These are phyloP conservation scores for Rynchops niger DNA, from an alignment of 2,113 vertebrate genomes.

Conservation along the genomic window DNA sequence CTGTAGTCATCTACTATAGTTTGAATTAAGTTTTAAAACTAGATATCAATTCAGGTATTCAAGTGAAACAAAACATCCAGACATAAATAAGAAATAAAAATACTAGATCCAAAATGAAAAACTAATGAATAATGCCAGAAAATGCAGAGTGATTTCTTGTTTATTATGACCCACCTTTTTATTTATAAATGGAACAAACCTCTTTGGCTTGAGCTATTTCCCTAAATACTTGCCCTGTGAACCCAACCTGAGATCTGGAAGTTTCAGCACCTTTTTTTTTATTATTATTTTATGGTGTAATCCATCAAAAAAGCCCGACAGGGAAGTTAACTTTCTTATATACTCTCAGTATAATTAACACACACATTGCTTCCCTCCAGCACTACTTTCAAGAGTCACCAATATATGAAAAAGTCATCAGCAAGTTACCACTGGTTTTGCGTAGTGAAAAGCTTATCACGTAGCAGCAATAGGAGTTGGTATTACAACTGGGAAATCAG, in stretches of 20 bases:
- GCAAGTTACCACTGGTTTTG: not conserved
- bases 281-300: not conserved
- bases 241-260: not conserved
- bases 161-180: not conserved
- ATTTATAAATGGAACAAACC: not conserved
- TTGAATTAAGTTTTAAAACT: not conserved
- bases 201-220: not conserved
- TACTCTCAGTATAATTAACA: not conserved
- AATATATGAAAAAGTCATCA: not conserved
- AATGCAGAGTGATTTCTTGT: too few species aligned
- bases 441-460: not conserved
- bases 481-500: not conserved
- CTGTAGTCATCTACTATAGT: not conserved
- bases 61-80: not conserved
- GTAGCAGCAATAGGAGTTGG: not conserved
- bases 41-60: rapidly evolving
- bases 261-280: too few species aligned
- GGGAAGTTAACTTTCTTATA: not conserved
- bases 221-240: not conserved
- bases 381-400: not conserved
- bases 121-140: not conserved
- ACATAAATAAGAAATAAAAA: not conserved
- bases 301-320: not conserved
- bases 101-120: not conserved
- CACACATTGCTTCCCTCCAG: not conserved